Evolutionary conservation across 1,140 invertebrate genomes (phyloP), one percentile per base, ranked within the genome.

Genomic region (Tetramorium parvispinum): DNA sequence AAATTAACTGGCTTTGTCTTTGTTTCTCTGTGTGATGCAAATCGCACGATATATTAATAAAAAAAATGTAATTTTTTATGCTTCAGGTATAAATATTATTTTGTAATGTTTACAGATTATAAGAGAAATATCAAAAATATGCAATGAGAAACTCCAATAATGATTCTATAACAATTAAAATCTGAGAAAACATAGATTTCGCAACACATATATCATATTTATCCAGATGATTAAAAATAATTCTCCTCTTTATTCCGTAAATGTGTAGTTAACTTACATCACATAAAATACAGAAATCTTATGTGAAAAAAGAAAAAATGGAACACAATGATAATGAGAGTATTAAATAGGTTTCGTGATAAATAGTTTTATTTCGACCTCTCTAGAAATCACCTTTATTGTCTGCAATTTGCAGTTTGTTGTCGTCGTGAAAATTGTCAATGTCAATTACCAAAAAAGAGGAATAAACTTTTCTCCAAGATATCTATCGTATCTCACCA

Each of bases 301-400:
- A 11, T n/a, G 53, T 18, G 46, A 55, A 70, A n/a, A 18, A 24
- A 11, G 27, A n/a, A 37, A 11, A 37, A 37, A 21, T 5, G 43
- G 21, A 21, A 16, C 32, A 16, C 49, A 37, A 49, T 2, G 5
- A 57, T 24, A n/a, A 70, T 5, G 8, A 2, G 43, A 71, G 63
- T 32, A 53, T n/a, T 18, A 71, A 71, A 55, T 2, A 55, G 2
- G 57, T 21, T 59, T 24, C n/a, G 21, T 24, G 40, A 53, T 24
- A 0, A 66, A 63, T 13, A 21, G 16, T 70, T 32, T 13, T 2
- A 81, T 70, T 27, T 5, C 24, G 32, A 71, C 63, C 11, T 24
- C 53, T 82, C 24, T 82, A 46, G 59, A 73, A 51, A 68, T 79
- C 13, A n/a, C 2, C 13, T 78, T 37, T 66, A 68, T 24, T 78